A percentile compares a stretch with the other conserved stretches of the same genome.
These are phyloP conservation scores for Cheirogaleus major DNA, from an alignment of 2,797 vertebrate species.

Conservation along the genomic window DNA sequence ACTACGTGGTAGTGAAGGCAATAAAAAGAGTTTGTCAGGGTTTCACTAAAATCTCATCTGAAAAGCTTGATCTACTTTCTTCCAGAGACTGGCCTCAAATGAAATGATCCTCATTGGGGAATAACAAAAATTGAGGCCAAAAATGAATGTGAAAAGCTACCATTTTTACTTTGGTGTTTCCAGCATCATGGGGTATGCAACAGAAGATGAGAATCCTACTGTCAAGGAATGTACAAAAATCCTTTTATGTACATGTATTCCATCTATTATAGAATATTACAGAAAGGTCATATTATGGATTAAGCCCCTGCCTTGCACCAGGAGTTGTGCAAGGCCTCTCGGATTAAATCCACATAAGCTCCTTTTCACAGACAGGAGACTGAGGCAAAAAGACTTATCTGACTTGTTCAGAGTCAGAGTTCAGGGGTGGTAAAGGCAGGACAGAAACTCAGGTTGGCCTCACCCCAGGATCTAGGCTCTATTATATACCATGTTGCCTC, in stretches of 20 bases:
- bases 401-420: not conserved
- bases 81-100: not conserved
- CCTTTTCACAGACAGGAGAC: not conserved
- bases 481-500: not conserved
- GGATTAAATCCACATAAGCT: not conserved
- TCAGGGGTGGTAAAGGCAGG: not conserved
- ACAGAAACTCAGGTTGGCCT: not conserved
- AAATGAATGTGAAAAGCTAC: not conserved
- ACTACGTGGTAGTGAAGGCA: constrained; percentile 21
- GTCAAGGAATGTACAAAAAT: not conserved
- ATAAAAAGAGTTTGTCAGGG: not conserved
- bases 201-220: not conserved
- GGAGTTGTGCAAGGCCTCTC: not conserved
- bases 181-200: not conserved
- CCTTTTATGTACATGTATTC: not conserved
- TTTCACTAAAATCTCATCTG: not conserved
- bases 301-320: not conserved
- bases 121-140: constrained; percentile 13
- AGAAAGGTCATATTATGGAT: not conserved
- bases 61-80: constrained; percentile 1
- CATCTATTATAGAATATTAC: no score
- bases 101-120: constrained; percentile 31
- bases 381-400: not conserved
- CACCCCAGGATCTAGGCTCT: not conserved
- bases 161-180: not conserved